phyloP scores from a whole-genome alignment of 2,888 invertebrate genomes.

The Drosophila koepferae region DNA sequence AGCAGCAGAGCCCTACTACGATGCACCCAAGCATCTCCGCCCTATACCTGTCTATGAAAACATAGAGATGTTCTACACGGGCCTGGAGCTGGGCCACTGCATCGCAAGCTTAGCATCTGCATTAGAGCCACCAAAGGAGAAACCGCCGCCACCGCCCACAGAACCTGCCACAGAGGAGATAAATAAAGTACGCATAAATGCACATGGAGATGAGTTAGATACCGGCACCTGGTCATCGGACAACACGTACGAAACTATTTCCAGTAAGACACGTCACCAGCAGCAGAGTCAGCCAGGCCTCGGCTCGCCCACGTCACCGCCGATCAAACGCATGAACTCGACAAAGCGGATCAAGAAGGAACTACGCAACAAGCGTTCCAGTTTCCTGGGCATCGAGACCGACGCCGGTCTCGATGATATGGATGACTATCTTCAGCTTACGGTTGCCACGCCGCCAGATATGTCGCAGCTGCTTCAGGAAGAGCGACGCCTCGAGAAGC shows the following conservation, averaged over 20 bases:
- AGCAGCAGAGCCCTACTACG: slow-evolving; percentile 84
- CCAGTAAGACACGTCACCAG: slow-evolving; percentile 61
- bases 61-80: slow-evolving; percentile 87
- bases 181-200: slow-evolving; percentile 3
- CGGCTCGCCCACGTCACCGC: slow-evolving; percentile 64
- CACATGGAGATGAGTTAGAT: slow-evolving; percentile 63
- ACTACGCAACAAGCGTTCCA: slow-evolving; percentile 92
- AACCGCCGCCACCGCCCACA: slow-evolving; percentile 92
- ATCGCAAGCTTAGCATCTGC: slow-evolving; percentile 13
- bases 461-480: slow-evolving; percentile 92
- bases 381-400: slow-evolving; percentile 94
- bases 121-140: slow-evolving; percentile 92
- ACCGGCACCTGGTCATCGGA: slow-evolving; percentile 81
- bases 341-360: slow-evolving; percentile 95
- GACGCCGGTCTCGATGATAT: slow-evolving; percentile 87
- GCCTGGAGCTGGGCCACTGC: slow-evolving; percentile 58
- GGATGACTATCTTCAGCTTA: slow-evolving; percentile 89
- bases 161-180: slow-evolving; percentile 56
- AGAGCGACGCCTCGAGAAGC: slow-evolving; percentile 91
- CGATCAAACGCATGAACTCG: slow-evolving; percentile 91
- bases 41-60: slow-evolving; percentile 88
- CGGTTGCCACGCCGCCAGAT: slow-evolving; percentile 91
- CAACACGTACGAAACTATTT: slow-evolving; percentile 84
- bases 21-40: slow-evolving; percentile 84
- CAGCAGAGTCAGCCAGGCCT: slow-evolving; percentile 36